Percentiles rank a stretch among this genome's conserved stretches.
Evolutionary conservation across 2,888 invertebrate genomes (phyloP).

Genomic region (Drosophila paracracens): DNA sequence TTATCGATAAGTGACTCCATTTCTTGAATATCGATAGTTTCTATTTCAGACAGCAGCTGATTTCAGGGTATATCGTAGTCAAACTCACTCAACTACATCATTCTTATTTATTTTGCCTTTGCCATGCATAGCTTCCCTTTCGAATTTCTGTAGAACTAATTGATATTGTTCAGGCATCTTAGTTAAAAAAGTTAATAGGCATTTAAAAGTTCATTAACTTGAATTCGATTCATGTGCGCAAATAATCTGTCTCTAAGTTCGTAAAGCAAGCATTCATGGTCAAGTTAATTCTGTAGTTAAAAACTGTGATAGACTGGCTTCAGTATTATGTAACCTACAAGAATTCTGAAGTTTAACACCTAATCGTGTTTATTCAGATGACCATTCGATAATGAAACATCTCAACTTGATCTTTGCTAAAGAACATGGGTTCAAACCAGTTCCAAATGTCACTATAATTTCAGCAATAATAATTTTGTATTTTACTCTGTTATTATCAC

Average conservation of each 20-base stretch:
- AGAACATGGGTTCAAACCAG: slow-evolving; percentile 54
- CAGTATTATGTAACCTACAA: not conserved
- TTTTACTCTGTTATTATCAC: slow-evolving; percentile 24
- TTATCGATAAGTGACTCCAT: not conserved
- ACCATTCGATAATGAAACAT: slow-evolving; percentile 53
- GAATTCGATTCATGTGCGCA: slow-evolving; percentile 15
- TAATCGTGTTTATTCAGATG: slow-evolving; percentile 59
- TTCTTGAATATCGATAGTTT: not conserved
- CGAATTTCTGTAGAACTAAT: slow-evolving; percentile 1
- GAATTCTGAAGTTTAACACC: slow-evolving; percentile 47
- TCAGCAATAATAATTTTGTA: slow-evolving; percentile 23
- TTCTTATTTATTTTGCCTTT: not conserved
- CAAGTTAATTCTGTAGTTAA: not conserved
- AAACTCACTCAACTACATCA: not conserved
- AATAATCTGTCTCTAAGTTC: slow-evolving; percentile 13
- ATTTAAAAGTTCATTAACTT: slow-evolving; percentile 25
- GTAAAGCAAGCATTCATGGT: slow-evolving; percentile 2
- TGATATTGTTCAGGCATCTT: slow-evolving; percentile 2
- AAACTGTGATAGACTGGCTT: slow-evolving; percentile 3
- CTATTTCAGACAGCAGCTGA: not conserved
- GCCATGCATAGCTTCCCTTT: not conserved
- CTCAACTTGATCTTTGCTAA: slow-evolving; percentile 61
- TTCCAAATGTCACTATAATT: slow-evolving; percentile 39
- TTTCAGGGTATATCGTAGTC: not conserved
- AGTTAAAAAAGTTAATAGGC: slow-evolving; percentile 1